Percentiles rank a stretch among this genome's conserved stretches.
These are phyloP conservation scores for Serripes groenlandicus DNA, from an alignment of 2,888 invertebrate species.

Conservation along the genomic window DNA sequence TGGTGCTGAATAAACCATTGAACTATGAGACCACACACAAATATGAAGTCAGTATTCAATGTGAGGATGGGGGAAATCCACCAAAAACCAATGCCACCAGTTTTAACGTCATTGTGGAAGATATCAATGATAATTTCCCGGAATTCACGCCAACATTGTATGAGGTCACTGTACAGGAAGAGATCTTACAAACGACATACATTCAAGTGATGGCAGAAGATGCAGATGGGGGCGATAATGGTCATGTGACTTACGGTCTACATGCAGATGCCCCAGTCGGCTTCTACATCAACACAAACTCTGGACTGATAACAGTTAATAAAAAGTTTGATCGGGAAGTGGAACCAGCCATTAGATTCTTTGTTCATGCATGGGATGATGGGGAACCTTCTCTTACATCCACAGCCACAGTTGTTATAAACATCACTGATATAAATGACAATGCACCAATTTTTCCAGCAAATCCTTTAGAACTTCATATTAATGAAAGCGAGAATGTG, in stretches of 20 bases:
- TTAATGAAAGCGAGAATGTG: conserved; percentile 95
- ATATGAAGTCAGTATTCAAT: conserved; percentile 78
- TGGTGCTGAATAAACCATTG: conserved; percentile 72
- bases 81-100: conserved; percentile 74
- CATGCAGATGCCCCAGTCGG: conserved; percentile 90
- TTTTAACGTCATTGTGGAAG: conserved; percentile 79
- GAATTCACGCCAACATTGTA: conserved; percentile 75
- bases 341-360: conserved; percentile 96
- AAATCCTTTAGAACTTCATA: conserved; percentile 94
- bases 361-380: conserved; percentile 94
- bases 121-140: conserved; percentile 83
- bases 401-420: conserved; percentile 90
- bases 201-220: conserved; percentile 90
- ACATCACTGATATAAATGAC: conserved; percentile 98
- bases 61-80: conserved; percentile 81
- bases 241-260: conserved; percentile 87
- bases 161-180: conserved; percentile 77
- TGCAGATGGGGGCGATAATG: conserved; percentile 79
- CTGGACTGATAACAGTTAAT: conserved; percentile 94
- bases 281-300: conserved; percentile 94
- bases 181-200: conserved; percentile 73
- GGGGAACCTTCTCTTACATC: conserved; percentile 92
- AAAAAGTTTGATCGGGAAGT: conserved; percentile 94
- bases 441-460: conserved; percentile 97
- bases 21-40: conserved; percentile 78